phyloP scores from a whole-genome alignment of 2,113 vertebrate species.

The Peromyscus polionotus region DNA sequence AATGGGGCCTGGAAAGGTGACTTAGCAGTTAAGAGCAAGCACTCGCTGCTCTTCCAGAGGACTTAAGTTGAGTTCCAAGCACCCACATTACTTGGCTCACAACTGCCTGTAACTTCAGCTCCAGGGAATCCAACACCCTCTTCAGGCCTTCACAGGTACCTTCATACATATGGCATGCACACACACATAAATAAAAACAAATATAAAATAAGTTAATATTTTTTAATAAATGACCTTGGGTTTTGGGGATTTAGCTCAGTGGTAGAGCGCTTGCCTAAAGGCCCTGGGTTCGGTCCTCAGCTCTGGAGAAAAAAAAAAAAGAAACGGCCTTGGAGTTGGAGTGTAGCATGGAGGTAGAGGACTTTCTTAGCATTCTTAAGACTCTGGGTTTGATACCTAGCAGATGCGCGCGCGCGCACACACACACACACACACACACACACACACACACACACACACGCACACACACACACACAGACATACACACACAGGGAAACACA shows the following conservation, averaged over 20 bases:
- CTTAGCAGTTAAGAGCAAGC: not conserved
- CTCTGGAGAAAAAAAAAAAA: not conserved
- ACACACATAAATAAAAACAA: not conserved
- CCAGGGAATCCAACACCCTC: not conserved
- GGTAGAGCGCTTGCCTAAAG: not conserved
- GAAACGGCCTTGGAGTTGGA: not conserved
- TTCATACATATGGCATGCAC: not conserved
- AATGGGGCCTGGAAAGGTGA: not conserved
- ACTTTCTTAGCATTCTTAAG: not conserved
- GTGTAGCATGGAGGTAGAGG: not conserved
- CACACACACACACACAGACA: not conserved
- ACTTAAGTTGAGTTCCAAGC: not conserved
- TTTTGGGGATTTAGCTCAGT: not conserved
- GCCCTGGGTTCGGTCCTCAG: too few relatives aligned
- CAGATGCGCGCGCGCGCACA: not conserved
- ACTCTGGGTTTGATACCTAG: not conserved
- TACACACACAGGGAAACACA: not conserved
- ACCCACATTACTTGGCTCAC: not conserved
- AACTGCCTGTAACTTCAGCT: not conserved
- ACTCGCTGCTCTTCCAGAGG: not conserved
- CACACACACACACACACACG: not conserved
- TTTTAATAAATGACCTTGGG: not conserved
- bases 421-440: not conserved
- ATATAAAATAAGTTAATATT: not conserved
- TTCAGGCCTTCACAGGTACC: not conserved